Base-by-base conservation (phyloP, 2,888 invertebrate genomes). In the Dryocosmus kuriphilus region DNA sequence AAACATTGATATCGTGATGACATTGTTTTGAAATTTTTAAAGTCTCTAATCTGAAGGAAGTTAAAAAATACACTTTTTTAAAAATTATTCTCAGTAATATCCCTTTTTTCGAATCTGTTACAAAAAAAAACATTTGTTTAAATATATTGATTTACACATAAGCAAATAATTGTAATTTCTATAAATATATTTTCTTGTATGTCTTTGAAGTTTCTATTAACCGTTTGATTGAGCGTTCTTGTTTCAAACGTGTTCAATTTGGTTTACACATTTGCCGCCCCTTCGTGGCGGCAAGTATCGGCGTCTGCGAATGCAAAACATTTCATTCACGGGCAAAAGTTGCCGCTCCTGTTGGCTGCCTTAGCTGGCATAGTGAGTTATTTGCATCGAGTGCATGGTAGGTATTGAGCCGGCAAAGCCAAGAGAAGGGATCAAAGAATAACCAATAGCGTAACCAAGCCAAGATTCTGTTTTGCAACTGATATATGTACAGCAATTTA, bases 221-320 rank as follows among this genome's bases (percentile, higher is more conserved):
- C 2, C 8, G n/a, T 8, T 3, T 51, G 51, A n/a, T 51, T n/a
- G 51, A 51, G 7, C n/a, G n/a, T 9, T n/a, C 8, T n/a, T n/a
- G n/a, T 63, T 77, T 77, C 80, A 77, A 79, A 80, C 80, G 79
- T 87, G 86, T 87, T 87, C 83, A 86, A 89, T 89, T 89, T 89
- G 88, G 86, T 82, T 83, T 78, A 62, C 79, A n/a, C n/a, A n/a
- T 51, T 51, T 22, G 19, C 51, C 79, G 83, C 81, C 77, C 79
- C 80, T 81, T 84, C 81, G 80, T 81, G 83, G 84, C 85, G 85
- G 84, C 88, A 87, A 86, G 88, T 87, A 88, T 90, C 91, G 89
- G 87, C 89, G 91, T 90, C 91, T 91, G 91, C 90, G 90, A 90
- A 91, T 90, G 90, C 90, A 90, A 90, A 91, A 89, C 88, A 91